Evolutionary conservation across 1,140 invertebrate species (phyloP).

Genomic region (Hyles vespertilio): DNA sequence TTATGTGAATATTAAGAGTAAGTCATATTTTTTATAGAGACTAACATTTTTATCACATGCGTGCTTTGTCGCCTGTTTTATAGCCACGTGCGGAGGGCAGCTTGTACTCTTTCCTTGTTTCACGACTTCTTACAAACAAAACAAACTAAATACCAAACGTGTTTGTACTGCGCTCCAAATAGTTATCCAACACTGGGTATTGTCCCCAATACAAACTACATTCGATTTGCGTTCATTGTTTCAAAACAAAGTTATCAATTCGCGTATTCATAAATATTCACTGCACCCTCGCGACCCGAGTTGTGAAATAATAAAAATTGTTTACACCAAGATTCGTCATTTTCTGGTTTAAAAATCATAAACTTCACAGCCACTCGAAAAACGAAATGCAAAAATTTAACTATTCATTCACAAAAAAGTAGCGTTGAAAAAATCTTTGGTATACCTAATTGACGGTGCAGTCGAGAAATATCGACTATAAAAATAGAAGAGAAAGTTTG

Average conservation of each 20-base stretch:
- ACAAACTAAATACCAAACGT: slow-evolving; percentile 20
- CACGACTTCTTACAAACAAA: slow-evolving; percentile 14
- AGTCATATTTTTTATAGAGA: slow-evolving; percentile 6
- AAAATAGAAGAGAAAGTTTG: slow-evolving; percentile 2
- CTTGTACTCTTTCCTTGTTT: slow-evolving; percentile 7
- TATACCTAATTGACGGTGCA: not conserved
- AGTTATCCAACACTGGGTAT: slow-evolving; percentile 3
- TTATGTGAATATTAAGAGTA: not conserved
- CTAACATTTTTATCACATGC: slow-evolving; percentile 1
- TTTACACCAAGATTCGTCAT: not conserved
- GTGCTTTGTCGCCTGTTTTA: slow-evolving; percentile 2
- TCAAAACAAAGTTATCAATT: not conserved
- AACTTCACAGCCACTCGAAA: too few relatives aligned
- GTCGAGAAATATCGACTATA: slow-evolving; percentile 4
- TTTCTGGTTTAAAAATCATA: too few relatives aligned
- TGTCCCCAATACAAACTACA: not conserved
- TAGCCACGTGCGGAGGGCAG: not conserved
- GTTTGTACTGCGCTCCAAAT: slow-evolving; percentile 14
- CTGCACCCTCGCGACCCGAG: too few relatives aligned
- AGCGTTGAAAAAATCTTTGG: too few relatives aligned
- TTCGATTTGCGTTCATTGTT: not conserved
- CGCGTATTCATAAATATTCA: too few relatives aligned
- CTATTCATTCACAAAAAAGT: too few relatives aligned
- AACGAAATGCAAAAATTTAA: too few relatives aligned
- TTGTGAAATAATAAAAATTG: slow-evolving; percentile 1